Evolutionary conservation across 2,113 vertebrate species (phyloP).

Genomic region (Rhinoptilus africanus): DNA sequence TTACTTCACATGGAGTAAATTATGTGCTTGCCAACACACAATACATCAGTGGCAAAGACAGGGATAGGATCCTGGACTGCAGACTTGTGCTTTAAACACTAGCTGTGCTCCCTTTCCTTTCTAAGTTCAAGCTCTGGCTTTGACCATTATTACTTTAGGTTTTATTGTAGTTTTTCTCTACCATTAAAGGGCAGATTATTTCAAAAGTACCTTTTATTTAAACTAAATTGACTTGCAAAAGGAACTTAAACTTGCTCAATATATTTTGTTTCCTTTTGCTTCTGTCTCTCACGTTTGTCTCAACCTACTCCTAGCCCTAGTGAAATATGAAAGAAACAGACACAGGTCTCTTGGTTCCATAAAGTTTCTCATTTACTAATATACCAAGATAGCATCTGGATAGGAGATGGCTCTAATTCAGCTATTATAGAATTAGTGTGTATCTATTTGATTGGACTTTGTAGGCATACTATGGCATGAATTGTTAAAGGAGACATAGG

Average conservation of each 20-base stretch:
- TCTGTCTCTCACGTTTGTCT: neutral
- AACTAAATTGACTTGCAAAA: neutral
- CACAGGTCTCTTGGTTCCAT: neutral
- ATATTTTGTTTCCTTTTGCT: neutral
- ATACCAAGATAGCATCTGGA: neutral
- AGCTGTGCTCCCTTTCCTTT: neutral
- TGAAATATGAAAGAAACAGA: neutral
- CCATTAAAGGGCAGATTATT: neutral
- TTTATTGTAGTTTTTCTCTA: neutral
- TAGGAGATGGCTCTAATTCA: neutral
- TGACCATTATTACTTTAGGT: neutral
- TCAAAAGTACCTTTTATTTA: neutral
- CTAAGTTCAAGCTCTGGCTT: neutral
- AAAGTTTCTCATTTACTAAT: neutral
- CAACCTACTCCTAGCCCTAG: neutral
- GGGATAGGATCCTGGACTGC: neutral
- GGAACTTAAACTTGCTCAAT: neutral
- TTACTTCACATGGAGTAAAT: slow-evolving; percentile 8
- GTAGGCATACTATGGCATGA: neutral
- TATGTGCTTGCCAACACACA: neutral
- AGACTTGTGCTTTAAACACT: neutral
- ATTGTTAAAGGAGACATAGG: neutral
- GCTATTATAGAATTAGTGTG: neutral
- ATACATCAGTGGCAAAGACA: neutral
- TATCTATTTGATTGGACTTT: neutral